These are phyloP conservation scores for Ceratina japonica DNA, from an alignment of 1,140 invertebrate genomes.

Conservation along the genomic window DNA sequence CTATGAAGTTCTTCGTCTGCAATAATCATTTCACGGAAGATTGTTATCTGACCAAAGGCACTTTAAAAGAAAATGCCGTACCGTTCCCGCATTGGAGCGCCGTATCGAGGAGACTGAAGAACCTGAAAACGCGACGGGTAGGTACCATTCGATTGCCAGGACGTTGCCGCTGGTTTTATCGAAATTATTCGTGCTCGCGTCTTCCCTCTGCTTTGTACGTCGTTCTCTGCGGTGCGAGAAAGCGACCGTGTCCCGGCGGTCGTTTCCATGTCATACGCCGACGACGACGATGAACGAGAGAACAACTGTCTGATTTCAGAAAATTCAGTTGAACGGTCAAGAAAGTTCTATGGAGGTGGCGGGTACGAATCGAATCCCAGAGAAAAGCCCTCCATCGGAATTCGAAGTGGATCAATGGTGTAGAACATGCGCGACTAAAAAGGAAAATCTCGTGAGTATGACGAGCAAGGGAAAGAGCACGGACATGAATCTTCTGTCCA, in stretches of 20 bases:
- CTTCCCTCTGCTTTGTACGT: too few relatives aligned
- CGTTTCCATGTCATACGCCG: too few relatives aligned
- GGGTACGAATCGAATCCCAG: not conserved
- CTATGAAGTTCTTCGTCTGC: constrained; percentile 54
- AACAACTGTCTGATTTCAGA: constrained; percentile 13
- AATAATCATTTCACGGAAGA: constrained; percentile 50
- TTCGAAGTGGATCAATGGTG: constrained; percentile 46
- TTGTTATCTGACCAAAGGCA: constrained; percentile 43
- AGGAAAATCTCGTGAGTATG: constrained; percentile 49
- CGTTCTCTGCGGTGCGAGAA: too few relatives aligned
- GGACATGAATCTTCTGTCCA: constrained; percentile 47
- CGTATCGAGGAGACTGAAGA: constrained; percentile 15
- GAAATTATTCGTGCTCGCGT: too few relatives aligned
- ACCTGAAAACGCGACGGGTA: constrained; percentile 24
- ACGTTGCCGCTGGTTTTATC: not conserved
- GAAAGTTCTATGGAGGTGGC: constrained; percentile 18
- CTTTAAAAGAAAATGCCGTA: constrained; percentile 52
- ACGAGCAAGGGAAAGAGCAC: constrained; percentile 31
- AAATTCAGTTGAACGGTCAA: constrained; percentile 25
- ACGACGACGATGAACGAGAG: too few relatives aligned
- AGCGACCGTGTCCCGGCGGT: too few relatives aligned
- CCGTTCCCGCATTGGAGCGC: constrained; percentile 46
- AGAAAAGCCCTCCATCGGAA: constrained; percentile 21
- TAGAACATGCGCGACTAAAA: constrained; percentile 55
- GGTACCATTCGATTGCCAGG: not conserved